Percentiles rank a stretch among this genome's conserved stretches.
Conservation (phyloP, 2,888 invertebrate species). For the Sinhomidia bicolor region DNA sequence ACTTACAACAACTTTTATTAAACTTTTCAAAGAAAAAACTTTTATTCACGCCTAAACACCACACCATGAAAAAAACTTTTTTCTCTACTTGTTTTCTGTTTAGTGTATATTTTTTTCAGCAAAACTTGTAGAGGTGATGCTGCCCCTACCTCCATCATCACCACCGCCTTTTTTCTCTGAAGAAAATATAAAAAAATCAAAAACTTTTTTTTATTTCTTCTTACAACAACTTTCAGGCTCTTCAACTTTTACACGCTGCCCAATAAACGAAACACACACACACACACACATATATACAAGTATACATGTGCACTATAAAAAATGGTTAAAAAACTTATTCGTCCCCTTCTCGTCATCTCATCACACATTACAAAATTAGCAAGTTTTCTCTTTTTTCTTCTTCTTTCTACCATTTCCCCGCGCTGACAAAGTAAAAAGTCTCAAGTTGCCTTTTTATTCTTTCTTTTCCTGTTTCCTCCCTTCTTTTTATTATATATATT, state of each 20-base stretch:
- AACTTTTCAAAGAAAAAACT: not conserved
- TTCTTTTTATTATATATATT: not conserved
- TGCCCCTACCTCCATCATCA: not conserved
- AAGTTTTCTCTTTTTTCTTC: slow-evolving; percentile 24
- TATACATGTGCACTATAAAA: too few species aligned
- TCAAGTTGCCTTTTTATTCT: slow-evolving; percentile 3
- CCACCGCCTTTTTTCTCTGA: not conserved
- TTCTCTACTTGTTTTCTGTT: not conserved
- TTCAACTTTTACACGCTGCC: not conserved
- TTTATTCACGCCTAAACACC: slow-evolving; percentile 8
- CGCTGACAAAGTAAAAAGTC: slow-evolving; percentile 30
- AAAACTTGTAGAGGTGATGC: slow-evolving; percentile 27
- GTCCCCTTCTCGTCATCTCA: slow-evolving; percentile 9
- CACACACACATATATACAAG: too few species aligned
- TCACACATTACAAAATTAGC: slow-evolving; percentile 41
- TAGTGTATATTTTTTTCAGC: not conserved
- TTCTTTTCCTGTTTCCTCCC: not conserved
- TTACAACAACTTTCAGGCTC: too few species aligned
- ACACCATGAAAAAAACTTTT: not conserved
- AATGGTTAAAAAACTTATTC: not conserved
- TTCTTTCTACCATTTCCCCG: slow-evolving; percentile 1
- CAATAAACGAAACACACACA: slow-evolving; percentile 22
- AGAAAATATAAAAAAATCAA: not conserved
- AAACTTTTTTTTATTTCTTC: slow-evolving; percentile 11
- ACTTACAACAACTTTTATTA: not conserved